Evolutionary conservation across 1,140 invertebrate genomes (phyloP), one percentile per base, ranked within the genome.

Genomic region (Brachionus asplanchnoidis): DNA sequence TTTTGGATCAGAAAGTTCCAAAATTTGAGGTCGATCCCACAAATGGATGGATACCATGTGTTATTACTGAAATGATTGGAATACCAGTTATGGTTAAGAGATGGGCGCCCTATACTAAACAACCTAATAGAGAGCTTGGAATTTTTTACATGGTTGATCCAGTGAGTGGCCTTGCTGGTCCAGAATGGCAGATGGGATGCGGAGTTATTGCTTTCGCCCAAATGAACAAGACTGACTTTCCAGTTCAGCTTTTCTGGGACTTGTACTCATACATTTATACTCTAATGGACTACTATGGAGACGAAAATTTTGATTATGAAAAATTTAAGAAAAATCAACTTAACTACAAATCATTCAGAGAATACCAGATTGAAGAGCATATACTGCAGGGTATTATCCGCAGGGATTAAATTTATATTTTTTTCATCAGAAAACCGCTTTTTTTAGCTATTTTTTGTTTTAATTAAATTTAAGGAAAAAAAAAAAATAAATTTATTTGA

Each of bases 101-200:
- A 23, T 75, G 32, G 40, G 32, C 17, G 4, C 70, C 70, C 7
- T 42, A 75, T 23, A 14, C 70, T 9, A 40, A n/a, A 20, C 1
- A 42, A 17, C 70, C 70, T 42, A 0, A 40, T 6, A n/a, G 32
- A 23, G 70, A 75, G 9, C 1, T 40, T 14, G 70, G 70, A 17
- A 44, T 75, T 75, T 75, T 75, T 44, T 75, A 42, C 14, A 75
- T 75, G 70, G 70, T 75, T 8, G 70, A 75, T 40, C 70, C 70
- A 44, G 40, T 42, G 40, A 42, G 14, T 75, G 70, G 70, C 2
- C 17, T 75, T n/a, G 70, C 70, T 75, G 32, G 36, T 17, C 12
- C 1, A 5, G 70, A 75, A 75, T 75, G 70, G 70, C 70, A 75
- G 36, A 42, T 3, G 1, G 40, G 70, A 42, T 40, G 32, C 14